phyloP scores from a whole-genome alignment of 1,140 invertebrate species.

The Pogonomyrmex californicus region DNA sequence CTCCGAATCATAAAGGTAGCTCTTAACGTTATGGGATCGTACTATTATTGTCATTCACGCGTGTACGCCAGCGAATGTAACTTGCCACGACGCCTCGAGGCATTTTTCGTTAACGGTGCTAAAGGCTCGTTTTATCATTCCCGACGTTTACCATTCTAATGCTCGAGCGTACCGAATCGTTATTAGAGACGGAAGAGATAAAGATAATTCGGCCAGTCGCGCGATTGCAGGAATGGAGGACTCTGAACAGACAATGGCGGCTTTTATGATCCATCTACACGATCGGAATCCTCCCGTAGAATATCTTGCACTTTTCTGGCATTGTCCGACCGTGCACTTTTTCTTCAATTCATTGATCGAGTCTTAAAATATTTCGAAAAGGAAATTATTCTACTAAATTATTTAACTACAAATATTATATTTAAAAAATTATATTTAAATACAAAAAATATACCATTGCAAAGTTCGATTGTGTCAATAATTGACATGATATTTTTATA shows the following conservation, averaged over 20 bases:
- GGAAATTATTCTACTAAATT: background rate
- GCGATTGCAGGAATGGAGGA: conserved; percentile 4
- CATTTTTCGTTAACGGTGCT: conserved; percentile 25
- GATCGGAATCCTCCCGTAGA: conserved; percentile 36
- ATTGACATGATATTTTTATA: background rate
- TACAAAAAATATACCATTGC: background rate
- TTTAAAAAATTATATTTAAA: background rate
- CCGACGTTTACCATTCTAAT: conserved; percentile 48
- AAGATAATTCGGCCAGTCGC: conserved; percentile 44
- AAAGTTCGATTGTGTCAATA: background rate
- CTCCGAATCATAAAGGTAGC: conserved; percentile 39
- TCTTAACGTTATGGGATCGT: conserved; percentile 34
- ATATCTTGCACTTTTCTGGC: conserved; percentile 17
- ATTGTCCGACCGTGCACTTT: conserved; percentile 12
- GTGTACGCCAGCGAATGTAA: conserved; percentile 12
- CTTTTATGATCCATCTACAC: conserved; percentile 37
- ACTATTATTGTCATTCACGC: conserved; percentile 39
- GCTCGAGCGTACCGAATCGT: conserved; percentile 18
- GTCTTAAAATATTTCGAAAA: background rate
- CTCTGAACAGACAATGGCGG: conserved; percentile 24
- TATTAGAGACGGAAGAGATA: conserved; percentile 32
- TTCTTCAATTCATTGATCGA: background rate
- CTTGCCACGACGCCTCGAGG: background rate
- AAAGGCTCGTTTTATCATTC: background rate
- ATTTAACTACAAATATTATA: too few relatives aligned